Evolutionary conservation across 1,140 invertebrate genomes (phyloP), one percentile per base, ranked within the genome.

Genomic region (Riptortus pedestris): DNA sequence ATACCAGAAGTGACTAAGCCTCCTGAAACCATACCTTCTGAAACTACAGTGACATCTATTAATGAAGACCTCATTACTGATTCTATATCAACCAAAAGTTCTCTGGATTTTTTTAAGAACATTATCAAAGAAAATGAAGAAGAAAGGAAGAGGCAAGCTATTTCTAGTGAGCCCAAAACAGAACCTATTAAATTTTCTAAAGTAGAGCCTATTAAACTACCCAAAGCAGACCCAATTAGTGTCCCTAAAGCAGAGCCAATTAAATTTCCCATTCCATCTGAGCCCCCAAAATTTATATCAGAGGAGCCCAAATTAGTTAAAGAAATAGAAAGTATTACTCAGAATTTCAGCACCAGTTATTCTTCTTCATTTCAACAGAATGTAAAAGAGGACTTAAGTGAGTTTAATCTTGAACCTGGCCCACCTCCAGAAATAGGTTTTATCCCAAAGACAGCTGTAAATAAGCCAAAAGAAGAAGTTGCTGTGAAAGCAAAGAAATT

Each of bases 371-470:
- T 24, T 27, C 24, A 55, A 55, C 20, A 58, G 52, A 31, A 16
- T 55, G 55, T 45, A 12, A 18, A 45, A 47, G 27, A 20, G n/a
- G 7, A 59, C 31, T 33, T 24, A 52, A 71, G 73, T 48, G 78
- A 80, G 65, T 78, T 85, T 45, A 79, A 79, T 71, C 67, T 87
- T 0, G 77, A 81, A 62, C 85, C 85, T 0, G 86, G 85, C 71
- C 81, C 85, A 26, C 84, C 85, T 11, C 84, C 85, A n/a, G 82
- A 86, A 74, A 84, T 86, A 20, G 81, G 80, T 38, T 86, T 79
- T 66, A 79, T 80, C 28, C 80, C 83, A 2, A 84, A 82, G 68
- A 66, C 70, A 11, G 70, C 71, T 65, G 67, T 73, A 77, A 38
- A 64, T 67, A 55, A 47, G 51, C 64, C 64, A 29, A 76, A 75